Conservation (phyloP, 1,140 invertebrate species). For the Micrasema longulum region DNA sequence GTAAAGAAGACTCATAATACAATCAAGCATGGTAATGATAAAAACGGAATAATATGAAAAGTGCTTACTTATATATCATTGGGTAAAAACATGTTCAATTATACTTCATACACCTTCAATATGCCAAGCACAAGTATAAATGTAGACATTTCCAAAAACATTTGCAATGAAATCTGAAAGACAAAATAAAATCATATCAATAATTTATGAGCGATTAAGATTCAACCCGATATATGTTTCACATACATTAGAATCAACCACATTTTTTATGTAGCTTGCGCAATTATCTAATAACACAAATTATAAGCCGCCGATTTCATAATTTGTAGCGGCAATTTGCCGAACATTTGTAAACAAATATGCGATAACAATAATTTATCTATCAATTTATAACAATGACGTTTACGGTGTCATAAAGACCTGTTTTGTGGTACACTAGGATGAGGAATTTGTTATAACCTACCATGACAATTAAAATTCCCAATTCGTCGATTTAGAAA, state of each 20-base stretch:
- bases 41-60: background rate
- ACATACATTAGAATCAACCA: too few species aligned
- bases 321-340: background rate
- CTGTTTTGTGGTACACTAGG: slow-evolving; percentile 32
- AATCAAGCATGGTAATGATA: too few species aligned
- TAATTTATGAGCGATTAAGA: too few species aligned
- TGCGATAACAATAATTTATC: slow-evolving; percentile 23
- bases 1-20: too few species aligned
- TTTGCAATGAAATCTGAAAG: slow-evolving; percentile 25
- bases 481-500: slow-evolving; percentile 7
- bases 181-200: too few species aligned
- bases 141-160: slow-evolving; percentile 15
- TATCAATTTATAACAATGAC: slow-evolving; percentile 37
- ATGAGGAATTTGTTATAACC: slow-evolving; percentile 38
- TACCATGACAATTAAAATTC: slow-evolving; percentile 36
- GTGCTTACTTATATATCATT: slow-evolving; percentile 32
- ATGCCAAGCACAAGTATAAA: slow-evolving; percentile 4
- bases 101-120: background rate
- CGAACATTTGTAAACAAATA: slow-evolving; percentile 33
- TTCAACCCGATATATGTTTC: too few species aligned
- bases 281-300: slow-evolving; percentile 6
- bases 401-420: slow-evolving; percentile 38
- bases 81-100: slow-evolving; percentile 17
- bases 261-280: background rate
- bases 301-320: background rate